Conservation (phyloP, 2,797 vertebrate genomes). For the Acrossocheilus wenchowensis region DNA sequence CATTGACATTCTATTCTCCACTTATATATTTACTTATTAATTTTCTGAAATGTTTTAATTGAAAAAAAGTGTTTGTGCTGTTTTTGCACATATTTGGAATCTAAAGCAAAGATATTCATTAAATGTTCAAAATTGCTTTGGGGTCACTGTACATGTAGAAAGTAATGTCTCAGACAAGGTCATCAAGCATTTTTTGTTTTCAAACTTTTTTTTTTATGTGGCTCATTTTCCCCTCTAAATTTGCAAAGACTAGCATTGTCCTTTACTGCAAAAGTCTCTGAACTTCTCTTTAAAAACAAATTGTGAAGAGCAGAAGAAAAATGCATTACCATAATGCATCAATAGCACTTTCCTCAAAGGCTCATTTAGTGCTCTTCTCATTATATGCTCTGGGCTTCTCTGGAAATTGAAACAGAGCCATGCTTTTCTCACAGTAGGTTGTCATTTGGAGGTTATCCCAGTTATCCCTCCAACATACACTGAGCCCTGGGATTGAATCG, state of each 20-base stretch:
- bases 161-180: not conserved
- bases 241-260: constrained; percentile 31
- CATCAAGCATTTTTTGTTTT: not conserved
- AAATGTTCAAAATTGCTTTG: not conserved
- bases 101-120: not conserved
- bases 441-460: constrained; percentile 32
- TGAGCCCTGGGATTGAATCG: not conserved
- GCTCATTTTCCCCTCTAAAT: not conserved
- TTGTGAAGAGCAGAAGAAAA: constrained; percentile 20
- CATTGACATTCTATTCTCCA: not conserved
- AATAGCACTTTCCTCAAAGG: constrained; percentile 42
- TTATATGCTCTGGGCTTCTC: constrained; percentile 33
- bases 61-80: not conserved
- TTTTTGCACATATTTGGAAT: not conserved
- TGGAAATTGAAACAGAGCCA: constrained; percentile 32
- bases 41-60: not conserved
- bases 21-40: not conserved
- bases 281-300: constrained; percentile 51
- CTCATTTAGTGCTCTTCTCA: constrained; percentile 38
- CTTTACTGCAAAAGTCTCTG: constrained; percentile 39
- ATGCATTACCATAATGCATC: constrained; percentile 32
- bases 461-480: not conserved
- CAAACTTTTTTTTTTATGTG: not conserved
- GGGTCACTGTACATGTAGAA: constrained; percentile 11
- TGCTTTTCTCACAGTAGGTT: constrained; percentile 27